Conservation (phyloP, 2,888 invertebrate genomes). For the Cistogaster globosa region DNA sequence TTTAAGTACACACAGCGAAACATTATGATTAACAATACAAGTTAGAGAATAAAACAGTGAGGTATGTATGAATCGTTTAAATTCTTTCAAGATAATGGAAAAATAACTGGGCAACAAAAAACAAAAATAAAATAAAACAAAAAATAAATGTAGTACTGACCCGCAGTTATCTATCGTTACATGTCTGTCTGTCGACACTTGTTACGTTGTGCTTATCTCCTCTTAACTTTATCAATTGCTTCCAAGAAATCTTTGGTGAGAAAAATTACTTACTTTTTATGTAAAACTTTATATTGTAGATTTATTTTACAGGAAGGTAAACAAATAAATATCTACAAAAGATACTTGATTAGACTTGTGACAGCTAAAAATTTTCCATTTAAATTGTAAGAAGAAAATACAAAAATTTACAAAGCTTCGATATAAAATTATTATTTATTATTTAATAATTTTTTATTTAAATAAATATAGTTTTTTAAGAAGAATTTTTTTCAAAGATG, state of each 20-base stretch:
- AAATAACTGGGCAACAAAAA: slow-evolving; percentile 26
- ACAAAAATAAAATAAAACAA: background rate
- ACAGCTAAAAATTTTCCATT: too few species aligned
- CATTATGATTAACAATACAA: background rate
- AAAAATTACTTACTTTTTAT: background rate
- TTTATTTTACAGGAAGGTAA: too few species aligned
- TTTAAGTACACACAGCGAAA: background rate
- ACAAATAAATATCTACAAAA: too few species aligned
- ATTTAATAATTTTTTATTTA: too few species aligned
- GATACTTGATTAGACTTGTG: too few species aligned
- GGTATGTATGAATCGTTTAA: slow-evolving; percentile 34
- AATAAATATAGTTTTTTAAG: too few species aligned
- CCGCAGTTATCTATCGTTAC: slow-evolving; percentile 30
- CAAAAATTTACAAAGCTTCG: too few species aligned
- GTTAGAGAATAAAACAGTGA: background rate
- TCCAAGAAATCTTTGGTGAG: slow-evolving; percentile 7
- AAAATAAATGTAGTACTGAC: too few species aligned
- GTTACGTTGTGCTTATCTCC: slow-evolving; percentile 23
- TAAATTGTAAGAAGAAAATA: too few species aligned
- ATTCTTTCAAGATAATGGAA: slow-evolving; percentile 26
- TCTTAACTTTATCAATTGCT: slow-evolving; percentile 4
- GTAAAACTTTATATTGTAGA: too few species aligned
- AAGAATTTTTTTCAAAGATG: too few species aligned
- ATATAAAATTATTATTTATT: too few species aligned
- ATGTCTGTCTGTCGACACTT: slow-evolving; percentile 13